Conservation (phyloP, 2,113 vertebrate genomes). For the Poicephalus meyeri region DNA sequence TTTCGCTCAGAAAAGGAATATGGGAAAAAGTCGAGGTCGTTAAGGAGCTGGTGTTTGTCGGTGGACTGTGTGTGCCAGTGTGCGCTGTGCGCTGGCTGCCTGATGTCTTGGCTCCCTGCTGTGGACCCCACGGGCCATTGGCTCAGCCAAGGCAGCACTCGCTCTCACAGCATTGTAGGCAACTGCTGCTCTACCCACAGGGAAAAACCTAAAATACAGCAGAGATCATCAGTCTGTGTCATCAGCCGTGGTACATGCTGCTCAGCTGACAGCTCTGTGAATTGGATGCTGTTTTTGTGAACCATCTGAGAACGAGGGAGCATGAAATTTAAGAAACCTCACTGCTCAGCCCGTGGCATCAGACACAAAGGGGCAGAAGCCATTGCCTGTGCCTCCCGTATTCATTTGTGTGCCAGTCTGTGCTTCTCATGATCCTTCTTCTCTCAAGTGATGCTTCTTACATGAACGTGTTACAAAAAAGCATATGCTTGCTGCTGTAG, state of each 20-base stretch:
- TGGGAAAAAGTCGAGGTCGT: not conserved
- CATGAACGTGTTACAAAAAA: not conserved
- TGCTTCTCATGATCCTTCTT: not conserved
- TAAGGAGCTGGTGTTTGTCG: not conserved
- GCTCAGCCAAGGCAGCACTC: not conserved
- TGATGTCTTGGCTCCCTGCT: not conserved
- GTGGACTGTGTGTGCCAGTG: not conserved
- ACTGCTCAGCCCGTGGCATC: not conserved
- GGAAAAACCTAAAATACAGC: not conserved
- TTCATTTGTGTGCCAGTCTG: not conserved
- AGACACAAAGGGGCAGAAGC: not conserved
- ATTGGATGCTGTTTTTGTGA: not conserved
- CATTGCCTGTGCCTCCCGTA: accelerated
- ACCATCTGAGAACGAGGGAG: not conserved
- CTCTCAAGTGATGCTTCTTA: not conserved
- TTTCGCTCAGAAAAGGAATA: not conserved
- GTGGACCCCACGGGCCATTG: not conserved
- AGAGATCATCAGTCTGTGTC: not conserved
- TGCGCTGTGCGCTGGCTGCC: accelerated
- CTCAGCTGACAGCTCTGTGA: not conserved
- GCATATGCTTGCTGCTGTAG: not conserved
- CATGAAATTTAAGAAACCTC: not conserved
- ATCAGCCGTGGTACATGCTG: not conserved
- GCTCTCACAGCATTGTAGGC: accelerated
- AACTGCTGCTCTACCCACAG: not conserved